Percentiles rank a stretch among this genome's conserved stretches.
phyloP scores from a whole-genome alignment of 2,888 invertebrate species.

The Hololepta plana region DNA sequence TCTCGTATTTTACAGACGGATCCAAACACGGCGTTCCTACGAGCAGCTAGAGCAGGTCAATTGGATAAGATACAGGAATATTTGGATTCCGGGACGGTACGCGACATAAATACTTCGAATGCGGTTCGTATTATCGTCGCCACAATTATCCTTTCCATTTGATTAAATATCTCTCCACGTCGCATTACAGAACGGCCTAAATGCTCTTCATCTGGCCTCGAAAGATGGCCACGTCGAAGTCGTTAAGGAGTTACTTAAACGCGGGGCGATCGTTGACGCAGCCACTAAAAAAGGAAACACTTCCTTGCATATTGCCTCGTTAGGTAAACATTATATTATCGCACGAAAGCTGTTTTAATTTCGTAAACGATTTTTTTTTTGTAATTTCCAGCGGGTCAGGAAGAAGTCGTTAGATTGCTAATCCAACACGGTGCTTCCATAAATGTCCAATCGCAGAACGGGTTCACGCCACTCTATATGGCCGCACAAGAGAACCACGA shows the following conservation, averaged over 20 bases:
- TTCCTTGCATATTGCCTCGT: conserved; percentile 91
- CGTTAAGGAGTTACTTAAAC: conserved; percentile 74
- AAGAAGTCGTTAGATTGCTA: conserved; percentile 79
- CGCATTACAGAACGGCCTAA: conserved; percentile 96
- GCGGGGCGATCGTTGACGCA: conserved; percentile 85
- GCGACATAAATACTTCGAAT: conserved; percentile 96
- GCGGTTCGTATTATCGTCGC: conserved; percentile 46
- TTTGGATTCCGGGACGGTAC: conserved; percentile 66
- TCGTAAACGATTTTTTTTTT: conserved; percentile 1
- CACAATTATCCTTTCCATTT: conserved; percentile 1
- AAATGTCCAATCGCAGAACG: conserved; percentile 92
- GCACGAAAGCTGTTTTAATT: conserved; percentile 1
- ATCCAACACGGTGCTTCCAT: conserved; percentile 84
- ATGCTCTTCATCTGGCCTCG: conserved; percentile 90
- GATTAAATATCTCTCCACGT: no score
- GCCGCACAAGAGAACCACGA: conserved; percentile 97
- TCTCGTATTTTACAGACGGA: conserved; percentile 33
- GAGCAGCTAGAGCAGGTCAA: conserved; percentile 94
- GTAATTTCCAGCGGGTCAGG: conserved; percentile 61
- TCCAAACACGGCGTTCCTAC: conserved; percentile 89
- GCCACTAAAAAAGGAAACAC: conserved; percentile 96
- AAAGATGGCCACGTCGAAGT: conserved; percentile 95
- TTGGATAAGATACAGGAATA: conserved; percentile 88
- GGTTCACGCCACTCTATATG: conserved; percentile 98
- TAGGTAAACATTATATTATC: conserved; percentile 25